A percentile compares a stretch with the other conserved stretches of the same genome.
Evolutionary conservation across 2,797 vertebrate genomes (phyloP).

Genomic region (Menidia menidia): DNA sequence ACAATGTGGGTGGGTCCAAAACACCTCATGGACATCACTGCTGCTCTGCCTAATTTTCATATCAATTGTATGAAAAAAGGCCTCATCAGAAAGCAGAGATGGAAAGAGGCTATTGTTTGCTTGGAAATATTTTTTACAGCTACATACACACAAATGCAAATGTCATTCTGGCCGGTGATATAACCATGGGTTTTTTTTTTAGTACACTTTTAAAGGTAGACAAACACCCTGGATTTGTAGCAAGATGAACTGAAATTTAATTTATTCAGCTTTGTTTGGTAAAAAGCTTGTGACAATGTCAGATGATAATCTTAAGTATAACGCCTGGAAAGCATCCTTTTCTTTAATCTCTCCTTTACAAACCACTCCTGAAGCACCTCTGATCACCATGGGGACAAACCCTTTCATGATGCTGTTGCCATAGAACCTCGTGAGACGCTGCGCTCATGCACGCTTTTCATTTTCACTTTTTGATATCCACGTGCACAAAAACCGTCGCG

Average conservation of each 20-base stretch:
- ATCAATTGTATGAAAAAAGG: constrained; percentile 36
- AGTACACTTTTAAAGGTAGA: background rate
- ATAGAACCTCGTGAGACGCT: constrained; percentile 77
- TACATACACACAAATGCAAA: too few relatives aligned
- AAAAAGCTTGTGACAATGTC: background rate
- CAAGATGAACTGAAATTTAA: background rate
- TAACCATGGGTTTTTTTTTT: background rate
- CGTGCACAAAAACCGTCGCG: constrained; percentile 13
- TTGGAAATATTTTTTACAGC: background rate
- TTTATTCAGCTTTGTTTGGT: background rate
- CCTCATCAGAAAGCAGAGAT: constrained; percentile 34
- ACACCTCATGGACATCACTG: constrained; percentile 50
- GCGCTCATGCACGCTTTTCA: constrained; percentile 61
- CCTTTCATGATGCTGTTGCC: constrained; percentile 83
- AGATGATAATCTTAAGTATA: background rate
- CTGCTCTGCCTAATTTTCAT: constrained; percentile 52
- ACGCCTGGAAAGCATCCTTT: constrained; percentile 12
- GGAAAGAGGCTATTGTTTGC: constrained; percentile 6
- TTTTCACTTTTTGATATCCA: constrained; percentile 68
- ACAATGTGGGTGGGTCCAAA: constrained; percentile 27
- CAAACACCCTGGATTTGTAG: background rate
- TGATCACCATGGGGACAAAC: constrained; percentile 79
- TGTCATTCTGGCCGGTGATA: background rate
- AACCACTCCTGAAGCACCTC: constrained; percentile 66
- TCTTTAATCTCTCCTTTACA: constrained; percentile 38